Evolutionary conservation across 2,113 vertebrate genomes (phyloP), one percentile per base, ranked within the genome.

Genomic region (Misgurnus mizolepis): DNA sequence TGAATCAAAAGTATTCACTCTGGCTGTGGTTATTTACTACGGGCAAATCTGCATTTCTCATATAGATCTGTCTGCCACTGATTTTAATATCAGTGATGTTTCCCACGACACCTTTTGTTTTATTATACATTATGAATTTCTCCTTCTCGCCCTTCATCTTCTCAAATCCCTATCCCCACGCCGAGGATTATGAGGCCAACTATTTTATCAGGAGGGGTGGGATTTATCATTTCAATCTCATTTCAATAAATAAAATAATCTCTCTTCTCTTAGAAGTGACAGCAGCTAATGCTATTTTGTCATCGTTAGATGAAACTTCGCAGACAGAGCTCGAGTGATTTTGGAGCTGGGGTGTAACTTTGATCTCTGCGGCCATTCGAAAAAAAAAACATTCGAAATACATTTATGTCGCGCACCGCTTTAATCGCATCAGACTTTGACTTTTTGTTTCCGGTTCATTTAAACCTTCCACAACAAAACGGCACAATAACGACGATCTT

Each of bases 201-300:
- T 97, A 96, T 97, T 97, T 97, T 98, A 97, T 96, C 93, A 95
- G 94, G 93, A 89, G 90, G 92, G 91, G 91, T 92, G 94, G 95
- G 95, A 95, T 95, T 92, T 95, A 96, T 95, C 89, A 95, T 95
- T 97, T 96, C 94, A 93, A 94, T 96, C 93, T 94, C 95, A 95
- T 96, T 97, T 98, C 95, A 97, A 95, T 95, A 95, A 96, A 96
- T 95, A 96, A 96, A 98, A 93, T 95, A 93, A 95, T 96, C 94
- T 95, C 92, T 91, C 91, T 96, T 90, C 90, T 95, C 85, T 88
- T 90, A 67, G 84, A 90, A 93, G 91, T 95, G 92, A 95, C 95
- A 95, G 94, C 92, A 94, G 92, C 92, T 96, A 96, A 95, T 95
- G 92, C 89, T 93, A 97, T 98, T 98, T 94, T 94, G 94, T 95